Evolutionary conservation across 2,113 vertebrate genomes (phyloP).

Genomic region (Oncorhynchus gorbuscha): DNA sequence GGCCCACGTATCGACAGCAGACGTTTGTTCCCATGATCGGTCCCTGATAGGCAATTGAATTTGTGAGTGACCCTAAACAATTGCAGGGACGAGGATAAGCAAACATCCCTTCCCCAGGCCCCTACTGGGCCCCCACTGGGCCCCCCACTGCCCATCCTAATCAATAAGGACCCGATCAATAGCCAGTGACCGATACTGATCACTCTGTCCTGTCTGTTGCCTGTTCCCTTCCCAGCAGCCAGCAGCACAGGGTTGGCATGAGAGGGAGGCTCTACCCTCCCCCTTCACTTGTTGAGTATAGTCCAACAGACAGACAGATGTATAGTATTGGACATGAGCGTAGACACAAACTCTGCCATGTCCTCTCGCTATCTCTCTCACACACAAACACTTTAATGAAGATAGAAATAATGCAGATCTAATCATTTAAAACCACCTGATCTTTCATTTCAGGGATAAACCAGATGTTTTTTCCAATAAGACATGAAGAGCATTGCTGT

Average conservation of each 20-base stretch:
- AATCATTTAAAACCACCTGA: background rate
- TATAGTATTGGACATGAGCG: slow-evolving; percentile 16
- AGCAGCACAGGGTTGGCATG: slow-evolving; percentile 32
- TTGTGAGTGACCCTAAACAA: slow-evolving; percentile 69
- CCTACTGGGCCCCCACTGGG: slow-evolving; percentile 17
- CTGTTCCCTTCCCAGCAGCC: slow-evolving; percentile 25
- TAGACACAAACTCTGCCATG: background rate
- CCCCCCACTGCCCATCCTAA: slow-evolving; percentile 46
- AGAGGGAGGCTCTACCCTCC: background rate
- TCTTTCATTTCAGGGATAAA: background rate
- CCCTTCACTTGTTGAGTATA: slow-evolving; percentile 38
- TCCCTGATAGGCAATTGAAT: slow-evolving; percentile 57
- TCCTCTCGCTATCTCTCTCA: background rate
- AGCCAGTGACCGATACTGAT: slow-evolving; percentile 65
- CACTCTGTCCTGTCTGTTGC: slow-evolving; percentile 21
- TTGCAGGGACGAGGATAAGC: slow-evolving; percentile 43
- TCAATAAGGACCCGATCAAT: slow-evolving; percentile 70
- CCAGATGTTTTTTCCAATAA: background rate
- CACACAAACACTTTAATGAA: background rate
- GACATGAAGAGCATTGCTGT: background rate
- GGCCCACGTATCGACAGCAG: slow-evolving; percentile 53
- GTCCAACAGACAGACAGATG: slow-evolving; percentile 1
- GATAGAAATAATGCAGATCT: background rate
- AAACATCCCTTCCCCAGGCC: slow-evolving; percentile 17
- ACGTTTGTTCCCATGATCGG: slow-evolving; percentile 62